phyloP scores from a whole-genome alignment of 2,113 vertebrate species.

The Gobiocypris rarus region DNA sequence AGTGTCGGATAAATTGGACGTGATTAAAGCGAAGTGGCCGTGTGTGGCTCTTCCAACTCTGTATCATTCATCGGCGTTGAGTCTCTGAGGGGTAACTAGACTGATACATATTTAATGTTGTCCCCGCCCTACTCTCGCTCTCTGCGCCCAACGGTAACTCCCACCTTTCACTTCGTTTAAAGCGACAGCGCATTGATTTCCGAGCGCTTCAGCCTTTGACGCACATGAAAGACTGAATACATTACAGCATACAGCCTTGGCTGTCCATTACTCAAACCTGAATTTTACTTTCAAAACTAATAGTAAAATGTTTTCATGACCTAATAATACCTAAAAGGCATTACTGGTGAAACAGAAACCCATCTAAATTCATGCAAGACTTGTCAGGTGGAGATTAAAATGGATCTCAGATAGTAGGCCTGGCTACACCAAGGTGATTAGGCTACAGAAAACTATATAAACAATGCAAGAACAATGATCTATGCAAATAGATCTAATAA shows the following conservation, averaged over 20 bases:
- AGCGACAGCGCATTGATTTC: constrained; percentile 42
- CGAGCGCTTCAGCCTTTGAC: not conserved
- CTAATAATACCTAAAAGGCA: not conserved
- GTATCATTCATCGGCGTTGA: constrained; percentile 60
- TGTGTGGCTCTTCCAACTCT: constrained; percentile 54
- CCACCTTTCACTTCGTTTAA: constrained; percentile 53
- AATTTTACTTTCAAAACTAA: not conserved
- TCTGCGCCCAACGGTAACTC: constrained; percentile 20
- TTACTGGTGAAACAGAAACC: not conserved
- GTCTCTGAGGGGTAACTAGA: constrained; percentile 53
- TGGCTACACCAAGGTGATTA: not conserved
- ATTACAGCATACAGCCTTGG: not conserved
- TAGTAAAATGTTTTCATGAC: not conserved
- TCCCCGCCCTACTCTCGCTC: constrained; percentile 43
- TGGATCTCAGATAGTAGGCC: not conserved
- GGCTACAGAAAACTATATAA: not conserved
- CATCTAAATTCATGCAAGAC: not conserved
- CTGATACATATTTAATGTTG: constrained; percentile 62
- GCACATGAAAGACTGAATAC: constrained; percentile 1
- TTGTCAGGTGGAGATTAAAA: not conserved
- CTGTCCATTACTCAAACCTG: not conserved
- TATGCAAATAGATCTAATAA: not conserved
- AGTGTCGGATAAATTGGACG: constrained; percentile 15
- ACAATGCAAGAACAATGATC: not conserved
- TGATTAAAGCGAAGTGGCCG: constrained; percentile 36